Evolutionary conservation across 1,140 invertebrate species (phyloP), one percentile per base, ranked within the genome.

Genomic region (Pseudomyrmex dendroicus): DNA sequence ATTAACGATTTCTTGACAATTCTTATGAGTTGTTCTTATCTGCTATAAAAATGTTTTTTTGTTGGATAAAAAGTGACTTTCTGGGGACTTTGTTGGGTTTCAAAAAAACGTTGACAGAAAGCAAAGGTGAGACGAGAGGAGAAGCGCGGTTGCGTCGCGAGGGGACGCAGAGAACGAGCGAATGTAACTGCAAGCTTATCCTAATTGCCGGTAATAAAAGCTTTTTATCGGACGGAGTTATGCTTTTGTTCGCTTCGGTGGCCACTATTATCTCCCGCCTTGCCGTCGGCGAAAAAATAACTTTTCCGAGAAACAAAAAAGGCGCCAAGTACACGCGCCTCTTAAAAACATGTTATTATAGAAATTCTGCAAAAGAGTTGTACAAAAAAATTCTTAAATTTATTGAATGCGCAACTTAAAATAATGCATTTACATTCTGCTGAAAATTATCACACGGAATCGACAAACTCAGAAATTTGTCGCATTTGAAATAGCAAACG

Each of bases 171-270:
- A 20, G 20, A 61, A 50, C 52, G 35, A 57, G 72, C n/a, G 66
- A 35, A 35, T 62, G 66, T 64, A 66, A 48, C 74, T 62, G 80
- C 66, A 66, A 84, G 89, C 89, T 90, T 90, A 90, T 90, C 89
- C 89, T 90, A 90, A 90, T 90, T 90, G 89, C 89, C 74, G 73
- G 89, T 83, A 90, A 90, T 90, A 90, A 90, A 90, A 87, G 89
- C 83, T 90, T 90, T 89, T 90, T 90, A 89, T 90, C 88, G 86
- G 90, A 25, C 86, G 87, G 87, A 91, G 88, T 92, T 92, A 90
- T 86, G 87, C 86, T 90, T 90, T 82, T 87, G 91, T 90, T 89
- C 83, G 88, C 73, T 86, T 89, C 63, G 73, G 82, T 84, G 59
- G 59, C 76, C 73, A 52, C 82, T 73, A 87, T 85, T 89, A 89